Conservation (phyloP, 2,888 invertebrate species). For the Pegoplata infirma region DNA sequence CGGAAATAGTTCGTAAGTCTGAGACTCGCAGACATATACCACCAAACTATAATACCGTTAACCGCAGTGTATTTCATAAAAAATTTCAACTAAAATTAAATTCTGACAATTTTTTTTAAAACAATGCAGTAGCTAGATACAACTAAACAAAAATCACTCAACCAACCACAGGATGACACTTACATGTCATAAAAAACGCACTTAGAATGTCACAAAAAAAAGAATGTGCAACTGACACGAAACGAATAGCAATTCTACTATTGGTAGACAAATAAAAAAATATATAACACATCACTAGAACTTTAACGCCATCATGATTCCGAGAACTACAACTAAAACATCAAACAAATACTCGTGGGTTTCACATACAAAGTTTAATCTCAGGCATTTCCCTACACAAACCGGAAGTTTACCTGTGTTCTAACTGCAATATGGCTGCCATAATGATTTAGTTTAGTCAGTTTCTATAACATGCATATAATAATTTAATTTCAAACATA, state of each 20-base stretch:
- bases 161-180: constrained; percentile 32
- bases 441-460: constrained; percentile 38
- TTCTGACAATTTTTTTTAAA: too few relatives aligned
- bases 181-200: constrained; percentile 29
- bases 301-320: constrained; percentile 45
- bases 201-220: constrained; percentile 24
- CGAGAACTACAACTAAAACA: constrained; percentile 7
- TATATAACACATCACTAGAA: constrained; percentile 14
- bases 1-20: too few relatives aligned
- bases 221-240: constrained; percentile 22
- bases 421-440: constrained; percentile 42
- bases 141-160: neutral
- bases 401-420: constrained; percentile 55
- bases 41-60: too few relatives aligned
- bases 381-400: constrained; percentile 27
- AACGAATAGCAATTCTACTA: constrained; percentile 15
- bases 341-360: constrained; percentile 14
- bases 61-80: too few relatives aligned
- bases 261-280: constrained; percentile 48
- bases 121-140: too few relatives aligned
- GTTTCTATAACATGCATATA: neutral
- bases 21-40: too few relatives aligned
- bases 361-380: constrained; percentile 6
- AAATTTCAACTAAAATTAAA: too few relatives aligned
- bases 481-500: neutral